A percentile compares a stretch with the other conserved stretches of the same genome.
Conservation (phyloP, 2,797 vertebrate species). For the Tauraco hartlaubi region DNA sequence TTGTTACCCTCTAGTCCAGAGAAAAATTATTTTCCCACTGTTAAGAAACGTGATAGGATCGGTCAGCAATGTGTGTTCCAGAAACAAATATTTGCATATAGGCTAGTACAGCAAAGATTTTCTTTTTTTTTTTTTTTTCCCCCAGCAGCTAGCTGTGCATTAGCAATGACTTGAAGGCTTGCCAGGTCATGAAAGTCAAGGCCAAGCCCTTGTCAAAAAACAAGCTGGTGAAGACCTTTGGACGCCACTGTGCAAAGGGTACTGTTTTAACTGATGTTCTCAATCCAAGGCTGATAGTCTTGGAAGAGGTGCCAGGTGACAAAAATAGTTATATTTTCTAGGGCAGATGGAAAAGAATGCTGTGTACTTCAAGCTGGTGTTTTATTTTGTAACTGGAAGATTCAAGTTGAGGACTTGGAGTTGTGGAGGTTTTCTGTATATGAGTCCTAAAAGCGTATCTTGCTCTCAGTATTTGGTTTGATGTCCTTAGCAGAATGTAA, state of each 20-base stretch:
- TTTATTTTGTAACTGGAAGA: neutral
- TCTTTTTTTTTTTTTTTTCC: neutral
- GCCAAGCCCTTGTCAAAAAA: neutral
- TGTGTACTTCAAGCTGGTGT: neutral
- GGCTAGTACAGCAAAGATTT: neutral
- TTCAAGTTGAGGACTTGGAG: neutral
- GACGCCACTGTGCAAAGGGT: neutral
- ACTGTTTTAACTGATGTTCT: constrained; percentile 31
- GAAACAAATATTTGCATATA: constrained; percentile 10
- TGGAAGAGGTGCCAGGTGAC: constrained; percentile 20
- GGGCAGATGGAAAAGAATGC: neutral
- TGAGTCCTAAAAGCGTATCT: neutral
- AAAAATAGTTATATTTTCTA: constrained; percentile 46
- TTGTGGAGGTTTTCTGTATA: neutral
- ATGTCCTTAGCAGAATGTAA: neutral
- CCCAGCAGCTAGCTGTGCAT: neutral
- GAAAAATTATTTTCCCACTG: constrained; percentile 10
- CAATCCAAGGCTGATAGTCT: neutral
- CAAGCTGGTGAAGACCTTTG: neutral
- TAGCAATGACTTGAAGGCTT: constrained; percentile 21
- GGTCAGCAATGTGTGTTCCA: neutral
- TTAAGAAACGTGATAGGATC: constrained; percentile 12
- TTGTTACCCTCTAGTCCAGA: neutral
- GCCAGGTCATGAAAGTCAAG: constrained; percentile 12
- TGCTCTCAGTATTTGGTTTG: constrained; percentile 1